Evolutionary conservation across 2,888 invertebrate genomes (phyloP), one percentile per base, ranked within the genome.

Genomic region (Parnassius smintheus): DNA sequence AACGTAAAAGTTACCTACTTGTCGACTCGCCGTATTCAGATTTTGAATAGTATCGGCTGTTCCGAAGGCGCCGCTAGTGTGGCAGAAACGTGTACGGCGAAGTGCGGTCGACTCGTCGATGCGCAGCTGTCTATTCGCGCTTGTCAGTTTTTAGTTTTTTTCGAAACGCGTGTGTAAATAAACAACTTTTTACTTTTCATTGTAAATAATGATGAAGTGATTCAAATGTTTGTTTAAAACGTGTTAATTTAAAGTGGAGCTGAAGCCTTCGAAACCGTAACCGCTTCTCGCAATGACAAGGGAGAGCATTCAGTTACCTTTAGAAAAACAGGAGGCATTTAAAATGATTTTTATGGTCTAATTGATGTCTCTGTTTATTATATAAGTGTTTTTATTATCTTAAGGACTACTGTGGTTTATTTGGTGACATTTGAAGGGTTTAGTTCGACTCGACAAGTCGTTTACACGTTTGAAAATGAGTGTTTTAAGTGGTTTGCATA

Each of bases 51-150:
- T 82, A 78, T 80, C 78, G 78, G 73, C 68, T 68, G 73, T 66
- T 69, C 62, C 63, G 70, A 70, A 79, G 73, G 74, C 74, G 77
- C 75, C 74, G 73, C 76, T 72, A 75, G 71, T 78, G 82, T 82
- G 82, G 77, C 88, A 88, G 90, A 91, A 91, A 91, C 91, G 91
- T 91, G 91, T 89, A 88, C 80, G 91, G 82, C 91, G 91, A 91
- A 91, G 91, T 91, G 91, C 91, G 91, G 81, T 91, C 91, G 91
- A 85, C 86, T 90, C 85, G 91, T 90, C 91, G 90, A 88, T 88
- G 77, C 91, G 91, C 88, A 88, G 88, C 83, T 89, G 87, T 90
- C 88, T 80, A 79, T 78, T 84, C 86, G 88, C 86, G 81, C 78
- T 90, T 88, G 84, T 84, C 87, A 87, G 80, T 82, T 86, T 81